These are phyloP conservation scores for Drosophila novamexicana DNA, from an alignment of 1,140 invertebrate genomes.

Conservation along the genomic window DNA sequence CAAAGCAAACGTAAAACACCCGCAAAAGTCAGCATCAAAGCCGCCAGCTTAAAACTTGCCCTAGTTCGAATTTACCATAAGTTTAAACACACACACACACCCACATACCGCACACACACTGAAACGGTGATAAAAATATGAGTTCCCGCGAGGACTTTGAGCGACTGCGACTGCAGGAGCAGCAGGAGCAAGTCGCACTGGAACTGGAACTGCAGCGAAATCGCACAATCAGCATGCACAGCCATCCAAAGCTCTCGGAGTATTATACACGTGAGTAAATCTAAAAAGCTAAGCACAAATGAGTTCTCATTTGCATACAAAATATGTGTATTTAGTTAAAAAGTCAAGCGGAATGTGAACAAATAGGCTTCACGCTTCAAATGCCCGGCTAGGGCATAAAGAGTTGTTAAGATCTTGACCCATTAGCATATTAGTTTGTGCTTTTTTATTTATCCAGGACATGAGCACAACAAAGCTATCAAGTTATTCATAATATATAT, in stretches of 20 bases:
- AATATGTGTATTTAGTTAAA: no score
- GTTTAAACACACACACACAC: constrained; percentile 9
- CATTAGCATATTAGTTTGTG: no score
- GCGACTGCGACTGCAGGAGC: constrained; percentile 31
- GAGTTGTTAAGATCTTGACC: no score
- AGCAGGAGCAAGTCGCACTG: constrained; percentile 23
- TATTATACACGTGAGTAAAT: constrained; percentile 75
- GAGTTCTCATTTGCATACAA: background rate
- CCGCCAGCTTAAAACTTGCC: constrained; percentile 44
- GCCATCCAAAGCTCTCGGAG: constrained; percentile 62
- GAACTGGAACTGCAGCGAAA: constrained; percentile 44
- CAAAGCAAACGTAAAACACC: constrained; percentile 3
- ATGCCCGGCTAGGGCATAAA: no score
- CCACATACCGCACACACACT: constrained; percentile 6
- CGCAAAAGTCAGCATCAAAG: constrained; percentile 41
- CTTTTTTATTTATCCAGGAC: no score
- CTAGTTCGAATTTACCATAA: constrained; percentile 52
- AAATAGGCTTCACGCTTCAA: no score
- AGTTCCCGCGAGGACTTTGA: constrained; percentile 52
- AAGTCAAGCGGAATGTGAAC: no score
- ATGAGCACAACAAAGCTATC: no score
- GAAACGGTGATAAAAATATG: constrained; percentile 38
- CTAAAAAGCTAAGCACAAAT: background rate
- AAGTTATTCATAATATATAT: no score
- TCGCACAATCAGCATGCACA: constrained; percentile 39